phyloP scores from a whole-genome alignment of 2,113 vertebrate species.

The Brachirus orientalis region DNA sequence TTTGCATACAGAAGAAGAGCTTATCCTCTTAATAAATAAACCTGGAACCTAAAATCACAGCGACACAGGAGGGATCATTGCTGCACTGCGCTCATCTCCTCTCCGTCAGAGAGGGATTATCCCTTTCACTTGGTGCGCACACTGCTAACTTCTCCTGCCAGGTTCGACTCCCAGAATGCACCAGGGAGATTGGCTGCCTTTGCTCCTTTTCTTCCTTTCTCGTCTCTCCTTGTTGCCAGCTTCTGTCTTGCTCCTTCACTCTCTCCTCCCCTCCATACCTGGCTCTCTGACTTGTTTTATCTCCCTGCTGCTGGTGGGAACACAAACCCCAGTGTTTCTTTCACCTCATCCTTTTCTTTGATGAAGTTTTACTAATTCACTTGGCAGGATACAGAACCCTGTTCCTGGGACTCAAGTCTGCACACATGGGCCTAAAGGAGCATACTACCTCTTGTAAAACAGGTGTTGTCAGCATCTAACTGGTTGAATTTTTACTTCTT shows the following conservation, averaged over 20 bases:
- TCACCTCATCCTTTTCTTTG: conserved; percentile 61
- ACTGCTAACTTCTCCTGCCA: conserved; percentile 74
- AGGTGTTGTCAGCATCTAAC: conserved; percentile 56
- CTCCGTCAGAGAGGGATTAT: conserved; percentile 73
- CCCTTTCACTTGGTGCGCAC: conserved; percentile 64
- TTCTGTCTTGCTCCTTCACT: conserved; percentile 31
- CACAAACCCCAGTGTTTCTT: conserved; percentile 56
- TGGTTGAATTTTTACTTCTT: conserved; percentile 37
- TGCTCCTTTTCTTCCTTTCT: conserved; percentile 37
- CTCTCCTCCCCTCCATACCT: conserved; percentile 50
- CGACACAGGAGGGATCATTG: conserved; percentile 66
- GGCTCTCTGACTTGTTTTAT: conserved; percentile 58
- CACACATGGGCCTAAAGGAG: conserved; percentile 36
- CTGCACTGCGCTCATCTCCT: conserved; percentile 31
- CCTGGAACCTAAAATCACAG: conserved; percentile 65
- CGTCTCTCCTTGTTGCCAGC: conserved; percentile 25
- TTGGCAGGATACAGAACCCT: conserved; percentile 25
- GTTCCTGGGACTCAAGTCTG: conserved; percentile 37
- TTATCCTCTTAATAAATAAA: conserved; percentile 78
- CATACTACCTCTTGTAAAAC: conserved; percentile 47
- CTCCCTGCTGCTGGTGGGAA: conserved; percentile 58
- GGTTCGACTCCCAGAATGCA: conserved; percentile 79
- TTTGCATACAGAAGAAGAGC: conserved; percentile 50
- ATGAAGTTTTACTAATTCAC: conserved; percentile 59
- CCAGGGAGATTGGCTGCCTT: conserved; percentile 69